These are phyloP conservation scores for Taxidea taxus DNA, from an alignment of 2,113 vertebrate species.

Conservation along the genomic window DNA sequence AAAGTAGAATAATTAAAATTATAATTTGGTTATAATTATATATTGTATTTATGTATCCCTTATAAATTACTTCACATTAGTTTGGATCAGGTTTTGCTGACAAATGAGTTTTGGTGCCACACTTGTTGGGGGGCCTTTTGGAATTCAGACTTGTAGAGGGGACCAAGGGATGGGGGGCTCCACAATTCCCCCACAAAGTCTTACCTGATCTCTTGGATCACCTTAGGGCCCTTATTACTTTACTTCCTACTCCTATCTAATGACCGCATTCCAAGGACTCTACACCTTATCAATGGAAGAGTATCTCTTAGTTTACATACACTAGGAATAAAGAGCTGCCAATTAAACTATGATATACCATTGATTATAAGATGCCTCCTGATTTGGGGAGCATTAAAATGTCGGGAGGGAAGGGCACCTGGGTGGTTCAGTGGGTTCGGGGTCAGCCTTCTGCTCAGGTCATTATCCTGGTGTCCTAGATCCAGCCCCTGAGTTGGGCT, in stretches of 20 bases:
- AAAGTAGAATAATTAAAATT: not conserved
- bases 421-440: not conserved
- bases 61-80: not conserved
- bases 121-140: not conserved
- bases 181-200: not conserved
- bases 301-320: not conserved
- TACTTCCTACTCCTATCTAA: not conserved
- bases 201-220: not conserved
- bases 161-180: not conserved
- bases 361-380: not conserved
- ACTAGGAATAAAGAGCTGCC: not conserved
- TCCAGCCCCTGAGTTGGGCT: not conserved
- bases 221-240: not conserved
- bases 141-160: not conserved
- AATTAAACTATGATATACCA: not conserved
- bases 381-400: not conserved
- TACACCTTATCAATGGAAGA: not conserved
- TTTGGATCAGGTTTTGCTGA: not conserved
- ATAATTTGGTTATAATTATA: not conserved
- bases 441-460: not conserved
- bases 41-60: not conserved
- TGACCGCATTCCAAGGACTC: not conserved
- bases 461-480: not conserved
- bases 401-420: not conserved
- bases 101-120: not conserved